Evolutionary conservation across 2,888 invertebrate species (phyloP), one percentile per base, ranked within the genome.

Genomic region (Zeuzera pyrina): DNA sequence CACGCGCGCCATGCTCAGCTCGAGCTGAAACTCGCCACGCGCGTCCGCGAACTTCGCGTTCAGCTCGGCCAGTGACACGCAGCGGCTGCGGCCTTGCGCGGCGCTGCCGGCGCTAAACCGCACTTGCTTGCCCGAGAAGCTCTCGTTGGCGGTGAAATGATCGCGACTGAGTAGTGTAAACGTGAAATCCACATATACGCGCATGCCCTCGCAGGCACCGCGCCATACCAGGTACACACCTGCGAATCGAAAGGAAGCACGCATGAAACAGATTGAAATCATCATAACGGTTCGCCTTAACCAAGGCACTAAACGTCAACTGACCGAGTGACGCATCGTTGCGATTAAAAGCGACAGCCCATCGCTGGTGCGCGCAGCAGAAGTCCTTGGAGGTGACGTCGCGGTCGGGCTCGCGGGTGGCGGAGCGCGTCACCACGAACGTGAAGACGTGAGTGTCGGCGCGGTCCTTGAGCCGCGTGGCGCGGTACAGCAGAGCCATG

Each of bases 361-460:
- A 93, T 65, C 89, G 86, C 62, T 93, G 93, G 62, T 91, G 91
- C 31, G 91, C 91, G 68, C 92, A 93, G 42, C 89, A 87, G 70
- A 93, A 91, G 67, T 93, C 93, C 69, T 92, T 92, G 47, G 91
- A 91, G 41, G 91, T 91, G 54, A 92, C 90, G 72, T 93, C 92
- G 37, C 91, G 87, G 61, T 91, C 90, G 30, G 90, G 87, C 70
- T 93, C 92, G 36, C 91, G 85, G 29, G 91, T 89, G 44, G 92
- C 90, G 36, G 89, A 90, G 52, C 89, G 87, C 39, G 93, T 93
- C 49, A 93, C 89, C 55, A 92, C 89, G 74, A 93, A 93, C 38
- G 92, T 92, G 83, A 93, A 93, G 52, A 93, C 90, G 76, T 92
- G 91, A 46, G 92, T 91, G 84, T 92, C 90, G 70, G 89, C 89